Percentiles rank a stretch among this genome's conserved stretches.
These are phyloP conservation scores for Chiridota heheva DNA, from an alignment of 35 echinoderm and acorn worm species.

Conservation along the genomic window DNA sequence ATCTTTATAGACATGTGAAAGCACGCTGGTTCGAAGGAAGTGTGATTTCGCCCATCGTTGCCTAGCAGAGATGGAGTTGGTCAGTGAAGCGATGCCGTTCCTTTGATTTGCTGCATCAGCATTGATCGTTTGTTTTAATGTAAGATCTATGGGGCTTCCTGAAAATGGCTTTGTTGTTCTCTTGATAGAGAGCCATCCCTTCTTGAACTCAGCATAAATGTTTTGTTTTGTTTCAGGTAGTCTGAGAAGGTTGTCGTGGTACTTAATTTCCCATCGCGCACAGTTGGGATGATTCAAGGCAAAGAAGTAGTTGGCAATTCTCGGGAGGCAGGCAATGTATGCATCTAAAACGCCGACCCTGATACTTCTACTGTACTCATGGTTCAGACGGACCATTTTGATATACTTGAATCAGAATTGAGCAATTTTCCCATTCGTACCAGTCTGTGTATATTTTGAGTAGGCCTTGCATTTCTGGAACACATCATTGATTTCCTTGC, in stretches of 20 bases:
- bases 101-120: slow-evolving; percentile 21
- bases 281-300: slow-evolving; percentile 23
- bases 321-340: slow-evolving; percentile 10
- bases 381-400: neutral
- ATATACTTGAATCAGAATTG: slow-evolving; percentile 15
- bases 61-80: too few relatives aligned
- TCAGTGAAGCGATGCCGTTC: neutral
- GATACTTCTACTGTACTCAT: slow-evolving; percentile 12
- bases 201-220: slow-evolving; percentile 10
- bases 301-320: slow-evolving; percentile 15
- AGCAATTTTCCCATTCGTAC: slow-evolving; percentile 9
- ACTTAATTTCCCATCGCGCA: slow-evolving; percentile 1
- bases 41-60: too few relatives aligned
- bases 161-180: slow-evolving; percentile 16
- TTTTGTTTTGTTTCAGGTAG: slow-evolving; percentile 2
- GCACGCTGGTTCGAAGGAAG: too few relatives aligned
- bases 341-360: slow-evolving; percentile 1
- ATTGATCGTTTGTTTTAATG: slow-evolving; percentile 9
- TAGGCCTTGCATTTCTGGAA: slow-evolving; percentile 10
- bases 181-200: slow-evolving; percentile 14
- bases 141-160: neutral
- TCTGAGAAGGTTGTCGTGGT: slow-evolving; percentile 5
- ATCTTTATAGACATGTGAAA: too few relatives aligned
- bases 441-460: neutral
- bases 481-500: neutral